phyloP scores from a whole-genome alignment of 2,113 vertebrate genomes.

The Donacobius atricapilla region DNA sequence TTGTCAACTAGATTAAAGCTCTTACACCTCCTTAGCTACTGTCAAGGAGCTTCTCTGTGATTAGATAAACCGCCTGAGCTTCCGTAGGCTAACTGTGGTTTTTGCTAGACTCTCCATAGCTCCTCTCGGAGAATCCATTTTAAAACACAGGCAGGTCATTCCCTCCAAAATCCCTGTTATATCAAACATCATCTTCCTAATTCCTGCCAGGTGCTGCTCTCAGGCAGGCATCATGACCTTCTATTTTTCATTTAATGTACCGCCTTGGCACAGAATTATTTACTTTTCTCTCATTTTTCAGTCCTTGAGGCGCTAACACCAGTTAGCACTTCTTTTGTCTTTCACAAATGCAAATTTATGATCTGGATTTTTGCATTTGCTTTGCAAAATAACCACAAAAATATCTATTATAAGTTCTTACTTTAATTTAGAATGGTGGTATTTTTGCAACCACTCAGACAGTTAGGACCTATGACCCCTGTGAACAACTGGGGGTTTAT shows the following conservation, averaged over 20 bases:
- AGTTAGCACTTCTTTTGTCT: not conserved
- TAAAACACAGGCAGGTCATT: not conserved
- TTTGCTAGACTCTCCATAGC: not conserved
- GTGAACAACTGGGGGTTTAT: not conserved
- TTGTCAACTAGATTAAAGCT: not conserved
- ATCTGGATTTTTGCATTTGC: not conserved
- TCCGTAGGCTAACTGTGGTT: not conserved
- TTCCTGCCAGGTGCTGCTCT: not conserved
- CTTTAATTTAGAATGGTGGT: not conserved
- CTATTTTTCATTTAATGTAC: not conserved
- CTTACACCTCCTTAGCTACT: not conserved
- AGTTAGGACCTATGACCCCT: not conserved
- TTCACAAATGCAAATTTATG: not conserved
- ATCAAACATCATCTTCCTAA: not conserved
- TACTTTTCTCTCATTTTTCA: not conserved
- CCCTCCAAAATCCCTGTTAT: not conserved
- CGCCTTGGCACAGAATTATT: not conserved
- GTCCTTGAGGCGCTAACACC: not conserved
- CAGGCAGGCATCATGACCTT: not conserved
- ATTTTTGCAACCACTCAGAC: fast-evolving
- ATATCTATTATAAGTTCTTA: not conserved
- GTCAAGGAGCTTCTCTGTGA: not conserved
- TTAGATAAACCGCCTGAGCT: not conserved
- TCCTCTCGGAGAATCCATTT: not conserved
- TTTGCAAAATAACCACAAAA: not conserved